These are phyloP conservation scores for Amblyopsis hoosieri DNA, from an alignment of 2,797 vertebrate genomes.

Conservation along the genomic window DNA sequence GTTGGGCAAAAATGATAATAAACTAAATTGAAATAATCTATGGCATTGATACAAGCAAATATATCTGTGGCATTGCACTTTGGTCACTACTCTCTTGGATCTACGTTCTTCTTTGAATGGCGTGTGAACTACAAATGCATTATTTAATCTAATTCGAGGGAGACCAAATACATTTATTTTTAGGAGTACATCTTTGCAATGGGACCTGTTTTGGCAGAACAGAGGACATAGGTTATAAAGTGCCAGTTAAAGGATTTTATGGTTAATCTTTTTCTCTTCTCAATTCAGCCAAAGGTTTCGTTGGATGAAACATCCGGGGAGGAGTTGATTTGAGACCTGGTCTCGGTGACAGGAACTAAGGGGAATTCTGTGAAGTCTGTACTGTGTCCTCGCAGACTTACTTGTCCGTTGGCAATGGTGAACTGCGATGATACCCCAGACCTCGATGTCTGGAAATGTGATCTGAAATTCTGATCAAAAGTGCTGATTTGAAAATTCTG, in stretches of 20 bases:
- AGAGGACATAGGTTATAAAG: slow-evolving; percentile 91
- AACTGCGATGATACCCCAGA: slow-evolving; percentile 92
- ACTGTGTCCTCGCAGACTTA: slow-evolving; percentile 90
- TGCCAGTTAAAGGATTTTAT: slow-evolving; percentile 80
- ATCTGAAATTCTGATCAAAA: slow-evolving; percentile 96
- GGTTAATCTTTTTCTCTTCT: slow-evolving; percentile 42
- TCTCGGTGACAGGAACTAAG: slow-evolving; percentile 93
- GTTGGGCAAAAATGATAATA: slow-evolving; percentile 48
- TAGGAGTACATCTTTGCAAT: slow-evolving; percentile 68
- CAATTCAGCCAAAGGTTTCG: slow-evolving; percentile 93
- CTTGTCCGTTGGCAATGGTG: slow-evolving; percentile 95
- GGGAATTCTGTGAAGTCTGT: slow-evolving; percentile 97
- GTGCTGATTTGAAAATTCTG: slow-evolving; percentile 96
- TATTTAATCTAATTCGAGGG: slow-evolving; percentile 19
- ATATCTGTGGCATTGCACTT: slow-evolving; percentile 52
- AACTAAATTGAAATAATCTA: slow-evolving; percentile 13
- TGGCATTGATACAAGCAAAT: slow-evolving; percentile 25
- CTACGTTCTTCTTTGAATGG: slow-evolving; percentile 45
- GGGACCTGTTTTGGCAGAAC: slow-evolving; percentile 80
- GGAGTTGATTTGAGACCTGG: slow-evolving; percentile 94
- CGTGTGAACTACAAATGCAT: slow-evolving; percentile 24
- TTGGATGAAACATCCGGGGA: slow-evolving; percentile 94
- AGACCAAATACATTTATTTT: slow-evolving; percentile 34
- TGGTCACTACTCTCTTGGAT: slow-evolving; percentile 57
- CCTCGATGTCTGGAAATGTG: slow-evolving; percentile 91